Evolutionary conservation across 2,113 vertebrate species (phyloP), one percentile per base, ranked within the genome.

Genomic region (Phalacrocorax brasilianus): DNA sequence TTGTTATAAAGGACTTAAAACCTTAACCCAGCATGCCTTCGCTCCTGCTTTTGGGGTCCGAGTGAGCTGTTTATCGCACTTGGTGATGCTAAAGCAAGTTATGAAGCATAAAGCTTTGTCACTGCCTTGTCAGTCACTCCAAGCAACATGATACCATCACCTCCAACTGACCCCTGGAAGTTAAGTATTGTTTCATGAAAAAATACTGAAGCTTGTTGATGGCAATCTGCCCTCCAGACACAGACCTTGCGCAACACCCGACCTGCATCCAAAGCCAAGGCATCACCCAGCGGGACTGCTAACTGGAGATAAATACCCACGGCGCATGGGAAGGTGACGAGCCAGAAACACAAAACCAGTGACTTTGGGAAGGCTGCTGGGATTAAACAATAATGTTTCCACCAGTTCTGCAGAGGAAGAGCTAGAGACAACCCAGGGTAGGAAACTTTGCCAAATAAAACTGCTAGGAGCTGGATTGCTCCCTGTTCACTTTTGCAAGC

Each of bases 201-300:
- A 92, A 92, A 27, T 14, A 77, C 70, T 44, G 80, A 58, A 81
- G 68, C 56, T 50, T 3, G 72, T 77, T 33, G 65, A 87, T 84
- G 96, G 91, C 88, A 93, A 28, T 3, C 45, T 40, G 96, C 93
- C 94, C 75, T 88, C 45, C 91, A 95, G 95, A 94, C 94, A 93
- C 89, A 32, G 84, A 56, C 35, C 47, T 93, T 93, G 83, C 18
- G 1, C 93, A 95, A 96, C 52, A 14, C 20, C 63, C 5, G 0
- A 24, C 35, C 66, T 59, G 56, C 38, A 7, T 63, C 62, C 80
- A 49, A 4, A n/a, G 78, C 63, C 90, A 65, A 83, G 52, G 78
- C 71, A 55, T 21, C 8, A 30, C n/a, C 79, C 85, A 7, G 77
- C 7, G 1, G 86, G 79, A 42, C 0, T 2, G 35, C 71, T 52